Conservation (phyloP, 1,140 invertebrate genomes). For the Pararge aegeria region DNA sequence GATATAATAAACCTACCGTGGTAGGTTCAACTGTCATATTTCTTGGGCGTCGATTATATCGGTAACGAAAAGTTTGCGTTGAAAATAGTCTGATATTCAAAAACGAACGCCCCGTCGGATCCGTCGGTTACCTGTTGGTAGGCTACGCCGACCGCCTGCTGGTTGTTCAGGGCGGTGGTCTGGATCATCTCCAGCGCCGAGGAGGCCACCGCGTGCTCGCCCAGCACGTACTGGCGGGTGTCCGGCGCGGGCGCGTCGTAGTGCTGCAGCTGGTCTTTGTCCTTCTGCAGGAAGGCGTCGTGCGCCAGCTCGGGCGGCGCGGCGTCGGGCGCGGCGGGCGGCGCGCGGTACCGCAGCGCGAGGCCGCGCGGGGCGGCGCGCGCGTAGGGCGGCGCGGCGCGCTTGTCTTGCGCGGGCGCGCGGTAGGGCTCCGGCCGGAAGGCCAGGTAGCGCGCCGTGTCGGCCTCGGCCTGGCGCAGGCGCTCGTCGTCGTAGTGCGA, state of each 20-base stretch:
- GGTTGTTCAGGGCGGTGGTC: slow-evolving; percentile 59
- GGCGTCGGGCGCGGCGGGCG: slow-evolving; percentile 54
- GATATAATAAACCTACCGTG: too few species aligned
- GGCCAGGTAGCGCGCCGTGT: slow-evolving; percentile 60
- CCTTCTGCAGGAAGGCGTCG: slow-evolving; percentile 53
- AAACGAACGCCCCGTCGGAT: too few species aligned
- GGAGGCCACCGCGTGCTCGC: slow-evolving; percentile 56
- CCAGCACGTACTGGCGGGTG: slow-evolving; percentile 51
- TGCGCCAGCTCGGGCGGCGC: slow-evolving; percentile 50
- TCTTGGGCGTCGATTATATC: too few species aligned
- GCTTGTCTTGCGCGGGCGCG: slow-evolving; percentile 39
- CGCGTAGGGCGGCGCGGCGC: slow-evolving; percentile 41
- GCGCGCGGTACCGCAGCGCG: slow-evolving; percentile 55
- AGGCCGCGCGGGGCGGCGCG: slow-evolving; percentile 41
- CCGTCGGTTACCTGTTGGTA: slow-evolving; percentile 63
- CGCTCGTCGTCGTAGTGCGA: slow-evolving; percentile 64
- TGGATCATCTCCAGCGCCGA: slow-evolving; percentile 72
- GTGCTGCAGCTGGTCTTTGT: slow-evolving; percentile 56
- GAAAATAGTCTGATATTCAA: too few species aligned
- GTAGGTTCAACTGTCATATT: too few species aligned
- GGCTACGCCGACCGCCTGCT: slow-evolving; percentile 68
- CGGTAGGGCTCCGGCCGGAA: slow-evolving; percentile 63
- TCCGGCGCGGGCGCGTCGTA: slow-evolving; percentile 44
- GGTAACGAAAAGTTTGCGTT: too few species aligned
- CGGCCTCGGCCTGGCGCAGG: slow-evolving; percentile 54